phyloP scores from a whole-genome alignment of 2,113 vertebrate genomes.

The Stictonetta naevosa region DNA sequence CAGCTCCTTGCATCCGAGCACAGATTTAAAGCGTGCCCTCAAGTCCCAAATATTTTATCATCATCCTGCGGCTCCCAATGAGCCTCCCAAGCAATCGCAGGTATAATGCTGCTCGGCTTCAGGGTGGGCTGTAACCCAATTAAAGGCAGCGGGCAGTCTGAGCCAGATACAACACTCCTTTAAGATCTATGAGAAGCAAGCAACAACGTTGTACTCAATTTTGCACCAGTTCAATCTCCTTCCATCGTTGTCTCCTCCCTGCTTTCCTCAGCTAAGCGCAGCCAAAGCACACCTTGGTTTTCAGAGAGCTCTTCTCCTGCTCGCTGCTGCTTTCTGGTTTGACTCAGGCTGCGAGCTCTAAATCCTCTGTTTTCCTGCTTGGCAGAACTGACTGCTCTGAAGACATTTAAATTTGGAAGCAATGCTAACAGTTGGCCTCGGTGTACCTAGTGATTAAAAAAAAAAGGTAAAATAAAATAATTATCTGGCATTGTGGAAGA shows the following conservation, averaged over 20 bases:
- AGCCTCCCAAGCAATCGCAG: background rate
- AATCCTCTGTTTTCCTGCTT: background rate
- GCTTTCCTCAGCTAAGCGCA: background rate
- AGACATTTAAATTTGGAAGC: background rate
- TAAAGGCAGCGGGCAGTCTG: background rate
- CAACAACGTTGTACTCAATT: rapidly evolving
- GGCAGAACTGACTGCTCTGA: background rate
- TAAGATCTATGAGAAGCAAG: background rate
- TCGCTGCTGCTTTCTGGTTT: rapidly evolving
- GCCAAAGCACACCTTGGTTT: background rate
- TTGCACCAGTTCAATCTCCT: background rate
- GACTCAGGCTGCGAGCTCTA: rapidly evolving
- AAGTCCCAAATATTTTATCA: background rate
- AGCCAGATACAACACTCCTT: background rate
- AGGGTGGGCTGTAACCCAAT: background rate
- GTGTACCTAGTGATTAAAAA: background rate
- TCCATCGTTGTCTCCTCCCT: background rate
- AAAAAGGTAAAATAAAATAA: background rate
- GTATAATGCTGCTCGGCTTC: background rate
- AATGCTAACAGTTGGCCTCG: background rate
- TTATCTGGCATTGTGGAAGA: background rate
- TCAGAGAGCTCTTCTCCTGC: background rate
- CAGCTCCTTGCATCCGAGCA: background rate
- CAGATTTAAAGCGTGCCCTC: background rate
- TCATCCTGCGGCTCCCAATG: background rate